Percentiles rank a stretch among this genome's conserved stretches.
Conservation (phyloP, 2,888 invertebrate species). For the Saturnia japonica region DNA sequence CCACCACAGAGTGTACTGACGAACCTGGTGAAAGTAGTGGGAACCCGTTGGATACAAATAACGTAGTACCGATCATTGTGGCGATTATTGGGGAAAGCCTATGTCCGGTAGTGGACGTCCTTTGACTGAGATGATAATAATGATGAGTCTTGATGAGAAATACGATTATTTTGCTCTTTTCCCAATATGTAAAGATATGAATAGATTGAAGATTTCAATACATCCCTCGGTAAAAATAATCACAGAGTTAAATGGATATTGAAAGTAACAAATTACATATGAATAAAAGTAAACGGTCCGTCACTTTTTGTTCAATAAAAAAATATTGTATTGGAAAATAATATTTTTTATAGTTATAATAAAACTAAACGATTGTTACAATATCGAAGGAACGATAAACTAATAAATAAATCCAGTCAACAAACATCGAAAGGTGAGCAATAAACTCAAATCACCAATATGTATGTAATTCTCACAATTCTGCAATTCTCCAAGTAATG, state of each 20-base stretch:
- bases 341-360: conserved; percentile 7
- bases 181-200: not conserved
- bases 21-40: too few species aligned
- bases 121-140: too few species aligned
- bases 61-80: too few species aligned
- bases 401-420: conserved; percentile 21
- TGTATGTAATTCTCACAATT: conserved; percentile 29
- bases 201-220: not conserved
- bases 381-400: conserved; percentile 6
- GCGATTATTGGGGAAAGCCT: too few species aligned
- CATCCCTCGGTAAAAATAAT: not conserved
- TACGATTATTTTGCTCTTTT: not conserved
- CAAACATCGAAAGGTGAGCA: conserved; percentile 32
- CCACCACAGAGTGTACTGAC: too few species aligned
- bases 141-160: not conserved
- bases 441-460: conserved; percentile 33
- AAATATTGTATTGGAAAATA: not conserved
- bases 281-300: conserved; percentile 1
- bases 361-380: conserved; percentile 6
- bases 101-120: too few species aligned
- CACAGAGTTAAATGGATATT: not conserved
- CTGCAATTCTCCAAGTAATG: conserved; percentile 26
- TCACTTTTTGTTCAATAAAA: conserved; percentile 3
- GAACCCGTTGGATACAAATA: too few species aligned
- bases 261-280: not conserved